These are phyloP conservation scores for Gisinianus flammeolus DNA, from an alignment of 2,888 invertebrate genomes.

Conservation along the genomic window DNA sequence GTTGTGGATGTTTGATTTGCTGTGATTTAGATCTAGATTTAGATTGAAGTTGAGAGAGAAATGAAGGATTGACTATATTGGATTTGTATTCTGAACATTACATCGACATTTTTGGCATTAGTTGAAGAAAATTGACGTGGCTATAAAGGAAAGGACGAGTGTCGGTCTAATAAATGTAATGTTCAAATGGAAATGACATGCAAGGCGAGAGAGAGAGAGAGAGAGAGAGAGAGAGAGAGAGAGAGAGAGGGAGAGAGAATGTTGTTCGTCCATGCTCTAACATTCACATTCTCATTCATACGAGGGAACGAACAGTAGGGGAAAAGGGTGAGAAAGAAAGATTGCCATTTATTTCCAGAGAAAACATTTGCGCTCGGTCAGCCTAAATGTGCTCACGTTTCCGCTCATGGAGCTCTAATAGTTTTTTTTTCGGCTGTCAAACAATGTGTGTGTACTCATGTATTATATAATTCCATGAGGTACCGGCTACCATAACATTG, in stretches of 20 bases:
- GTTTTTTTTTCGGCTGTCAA: conserved; percentile 30
- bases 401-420: conserved; percentile 39
- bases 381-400: conserved; percentile 35
- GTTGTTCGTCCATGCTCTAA: no score
- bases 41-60: not conserved
- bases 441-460: not conserved
- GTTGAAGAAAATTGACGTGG: not conserved
- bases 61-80: not conserved
- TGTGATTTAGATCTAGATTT: not conserved
- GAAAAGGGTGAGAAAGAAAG: conserved; percentile 34
- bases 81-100: not conserved
- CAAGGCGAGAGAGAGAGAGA: not conserved
- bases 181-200: not conserved
- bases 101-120: not conserved
- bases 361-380: conserved; percentile 43
- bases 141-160: conserved; percentile 6
- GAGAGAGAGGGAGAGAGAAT: no score
- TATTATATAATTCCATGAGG: not conserved
- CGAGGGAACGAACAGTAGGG: no score
- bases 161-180: conserved; percentile 11
- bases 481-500: no score
- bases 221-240: conserved; percentile 11
- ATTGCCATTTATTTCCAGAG: conserved; percentile 40
- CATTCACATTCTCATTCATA: no score
- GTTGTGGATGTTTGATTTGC: no score